phyloP scores from a whole-genome alignment of 2,113 vertebrate species.

The Phocoena phocoena region DNA sequence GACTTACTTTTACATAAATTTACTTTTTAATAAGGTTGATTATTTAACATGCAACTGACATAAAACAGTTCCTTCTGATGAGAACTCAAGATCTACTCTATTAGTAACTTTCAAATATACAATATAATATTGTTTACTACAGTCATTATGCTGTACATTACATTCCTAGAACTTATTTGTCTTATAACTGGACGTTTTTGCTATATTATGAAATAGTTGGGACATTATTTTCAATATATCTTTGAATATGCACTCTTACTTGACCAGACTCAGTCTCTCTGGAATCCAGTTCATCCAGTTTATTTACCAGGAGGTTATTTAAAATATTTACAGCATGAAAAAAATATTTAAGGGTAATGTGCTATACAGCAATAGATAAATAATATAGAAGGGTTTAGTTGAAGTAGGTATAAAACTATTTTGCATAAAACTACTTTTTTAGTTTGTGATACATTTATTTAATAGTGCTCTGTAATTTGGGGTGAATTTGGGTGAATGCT shows the following conservation, averaged over 20 bases:
- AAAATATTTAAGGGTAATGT: background rate
- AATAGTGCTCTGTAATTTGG: background rate
- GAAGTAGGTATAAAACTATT: background rate
- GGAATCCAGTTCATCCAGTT: background rate
- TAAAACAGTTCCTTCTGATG: background rate
- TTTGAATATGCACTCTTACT: background rate
- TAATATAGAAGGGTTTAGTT: background rate
- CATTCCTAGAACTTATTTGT: background rate
- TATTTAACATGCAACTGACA: background rate
- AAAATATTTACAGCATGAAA: background rate
- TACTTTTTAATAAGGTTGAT: conserved; percentile 12
- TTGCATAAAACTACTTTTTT: background rate
- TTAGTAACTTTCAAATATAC: background rate
- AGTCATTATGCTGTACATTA: background rate
- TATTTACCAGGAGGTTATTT: background rate
- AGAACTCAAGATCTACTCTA: background rate
- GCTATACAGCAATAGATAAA: background rate
- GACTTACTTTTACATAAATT: conserved; percentile 7
- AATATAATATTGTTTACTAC: background rate
- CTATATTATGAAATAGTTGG: background rate
- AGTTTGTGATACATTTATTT: background rate
- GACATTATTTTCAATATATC: background rate
- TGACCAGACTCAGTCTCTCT: background rate
- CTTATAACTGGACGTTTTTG: background rate
- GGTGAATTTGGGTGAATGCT: background rate